Evolutionary conservation across 2,888 invertebrate genomes (phyloP), one percentile per base, ranked within the genome.

Genomic region (Xestia ashworthii): DNA sequence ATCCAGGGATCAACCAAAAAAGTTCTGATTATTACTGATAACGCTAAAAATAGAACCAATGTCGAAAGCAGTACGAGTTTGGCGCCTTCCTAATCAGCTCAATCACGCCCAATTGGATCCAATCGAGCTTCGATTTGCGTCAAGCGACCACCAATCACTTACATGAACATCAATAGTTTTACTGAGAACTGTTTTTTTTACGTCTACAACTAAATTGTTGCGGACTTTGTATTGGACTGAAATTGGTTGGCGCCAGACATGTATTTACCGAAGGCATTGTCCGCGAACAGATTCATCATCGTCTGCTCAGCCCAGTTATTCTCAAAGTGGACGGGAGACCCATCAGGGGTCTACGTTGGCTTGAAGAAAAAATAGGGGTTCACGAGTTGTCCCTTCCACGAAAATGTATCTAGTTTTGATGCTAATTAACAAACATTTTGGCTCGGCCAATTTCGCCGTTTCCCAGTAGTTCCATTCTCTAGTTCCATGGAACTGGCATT

Each of bases 121-220:
- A 92, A 92, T 92, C 89, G 89, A 86, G 83, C 88, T 89, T 90
- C 89, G 90, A 91, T 91, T 91, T 89, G 80, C 87, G 81, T 81
- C 88, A 88, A 89, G 80, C 86, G 80, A 80, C 78, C 79, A 82
- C 81, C 85, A 89, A 90, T 89, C 84, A 83, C 81, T 83, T 83
- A 73, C 76, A 80, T 78, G 74, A 78, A 81, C 78, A 80, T 62
- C 76, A 82, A 83, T 83, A 82, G 85, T 88, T 86, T 82, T 87
- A 88, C 83, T 46, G 58, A 74, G 87, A 83, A 80, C 76, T 76
- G 78, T 78, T 86, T 87, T 90, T 91, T 90, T 89, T 83, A 85
- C 83, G 83, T 83, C 81, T 88, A 80, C 80, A 67, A 80, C 76
- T 77, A 88, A 83, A 87, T 87, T 87, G 80, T 79, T 83, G 80